Evolutionary conservation across 2,888 invertebrate species (phyloP), one percentile per base, ranked within the genome.

Genomic region (Incurvaria masculella): DNA sequence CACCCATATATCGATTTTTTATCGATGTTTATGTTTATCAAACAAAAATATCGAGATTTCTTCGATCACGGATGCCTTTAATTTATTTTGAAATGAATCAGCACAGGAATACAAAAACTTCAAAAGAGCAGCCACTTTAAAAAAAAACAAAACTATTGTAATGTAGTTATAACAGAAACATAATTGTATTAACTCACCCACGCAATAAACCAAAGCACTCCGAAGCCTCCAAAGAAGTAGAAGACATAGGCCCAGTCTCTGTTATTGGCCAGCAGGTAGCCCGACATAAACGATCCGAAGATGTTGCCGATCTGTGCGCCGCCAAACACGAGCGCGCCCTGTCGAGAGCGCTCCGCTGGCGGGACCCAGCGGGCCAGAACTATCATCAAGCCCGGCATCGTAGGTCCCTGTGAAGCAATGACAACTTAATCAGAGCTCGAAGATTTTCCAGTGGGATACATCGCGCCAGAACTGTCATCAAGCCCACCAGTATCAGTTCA

Each of bases 361-460:
- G 84, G 83, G 0, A 81, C 81, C 85, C 85, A 85, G 40, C 82
- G 70, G 0, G 84, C 82, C 26, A 85, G 62, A 4, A 85, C 71
- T 39, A 81, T 80, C 68, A 84, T 83, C 58, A 88, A 73, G 1
- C 87, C 85, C 48, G 82, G 84, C 72, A 87, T 91, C 1, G 90
- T 90, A 2, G 89, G 88, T 23, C 91, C 91, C 81, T 84, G 62
- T 39, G 72, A n/a, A n/a, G n/a, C n/a, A n/a, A n/a, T n/a, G n/a
- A n/a, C n/a, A n/a, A n/a, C n/a, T n/a, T n/a, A n/a, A n/a, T n/a
- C n/a, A n/a, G n/a, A n/a, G n/a, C n/a, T n/a, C n/a, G n/a, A n/a
- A n/a, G n/a, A n/a, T n/a, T n/a, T n/a, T n/a, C n/a, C n/a, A n/a
- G n/a, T n/a, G n/a, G n/a, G n/a, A n/a, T n/a, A n/a, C n/a, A n/a